phyloP scores from a whole-genome alignment of 2,797 vertebrate genomes.

The Pantherophis alleghaniensis region DNA sequence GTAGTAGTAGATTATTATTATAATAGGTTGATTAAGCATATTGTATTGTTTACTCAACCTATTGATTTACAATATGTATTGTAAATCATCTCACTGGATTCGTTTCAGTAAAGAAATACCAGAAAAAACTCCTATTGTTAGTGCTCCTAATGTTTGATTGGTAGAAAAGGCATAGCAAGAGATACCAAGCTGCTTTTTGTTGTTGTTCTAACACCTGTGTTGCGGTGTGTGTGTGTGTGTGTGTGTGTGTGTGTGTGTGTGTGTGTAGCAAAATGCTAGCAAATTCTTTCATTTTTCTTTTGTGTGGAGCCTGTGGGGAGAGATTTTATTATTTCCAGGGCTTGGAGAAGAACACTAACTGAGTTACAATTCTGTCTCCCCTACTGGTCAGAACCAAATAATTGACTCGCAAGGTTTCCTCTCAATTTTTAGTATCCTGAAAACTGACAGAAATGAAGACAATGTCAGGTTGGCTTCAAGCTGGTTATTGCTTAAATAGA shows the following conservation, averaged over 20 bases:
- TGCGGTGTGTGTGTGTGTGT: background rate
- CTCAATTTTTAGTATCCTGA: background rate
- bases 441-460: background rate
- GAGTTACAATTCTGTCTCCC: background rate
- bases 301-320: background rate
- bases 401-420: background rate
- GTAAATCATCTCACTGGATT: background rate
- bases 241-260: too few relatives aligned
- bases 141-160: background rate
- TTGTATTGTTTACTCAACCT: background rate
- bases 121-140: background rate
- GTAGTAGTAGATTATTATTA: background rate
- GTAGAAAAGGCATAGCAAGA: background rate
- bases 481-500: background rate
- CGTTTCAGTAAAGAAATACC: background rate
- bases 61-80: background rate
- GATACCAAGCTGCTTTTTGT: background rate
- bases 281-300: background rate
- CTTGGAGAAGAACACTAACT: background rate
- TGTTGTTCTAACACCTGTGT: background rate
- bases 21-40: background rate
- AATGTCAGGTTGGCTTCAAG: background rate
- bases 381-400: background rate
- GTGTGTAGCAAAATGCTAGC: background rate
- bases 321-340: background rate